These are phyloP conservation scores for Malurus splendens DNA, from an alignment of 2,797 vertebrate genomes.

Conservation along the genomic window DNA sequence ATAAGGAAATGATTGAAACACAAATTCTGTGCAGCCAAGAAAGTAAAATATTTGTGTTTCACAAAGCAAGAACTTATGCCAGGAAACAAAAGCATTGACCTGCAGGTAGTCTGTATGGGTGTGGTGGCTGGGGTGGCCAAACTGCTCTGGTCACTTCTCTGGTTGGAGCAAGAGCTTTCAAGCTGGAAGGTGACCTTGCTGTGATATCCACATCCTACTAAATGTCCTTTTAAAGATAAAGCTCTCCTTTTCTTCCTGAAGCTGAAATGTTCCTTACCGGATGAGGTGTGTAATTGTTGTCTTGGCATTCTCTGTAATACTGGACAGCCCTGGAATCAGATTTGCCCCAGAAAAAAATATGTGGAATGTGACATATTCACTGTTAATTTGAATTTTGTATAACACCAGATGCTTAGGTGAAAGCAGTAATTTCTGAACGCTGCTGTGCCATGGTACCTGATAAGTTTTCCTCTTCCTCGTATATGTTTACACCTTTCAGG, in stretches of 20 bases:
- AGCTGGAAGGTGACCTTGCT: background rate
- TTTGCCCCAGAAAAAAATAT: background rate
- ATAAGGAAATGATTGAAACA: background rate
- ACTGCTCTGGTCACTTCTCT: background rate
- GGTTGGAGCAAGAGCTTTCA: background rate
- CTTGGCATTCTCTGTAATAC: background rate
- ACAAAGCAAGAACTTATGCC: background rate
- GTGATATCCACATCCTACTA: background rate
- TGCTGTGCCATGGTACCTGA: background rate
- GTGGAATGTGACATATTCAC: background rate
- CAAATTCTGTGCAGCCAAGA: background rate
- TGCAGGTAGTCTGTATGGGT: background rate
- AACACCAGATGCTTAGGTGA: background rate
- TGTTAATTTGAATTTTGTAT: background rate
- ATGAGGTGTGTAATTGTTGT: accelerated
- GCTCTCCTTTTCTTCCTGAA: background rate
- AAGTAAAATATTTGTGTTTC: background rate
- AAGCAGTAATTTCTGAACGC: background rate
- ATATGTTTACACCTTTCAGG: background rate
- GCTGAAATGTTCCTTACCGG: background rate
- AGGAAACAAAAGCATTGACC: background rate
- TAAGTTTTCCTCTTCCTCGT: background rate
- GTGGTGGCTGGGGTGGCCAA: background rate
- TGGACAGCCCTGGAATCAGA: background rate
- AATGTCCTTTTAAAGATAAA: background rate